Conservation (phyloP, 2,888 invertebrate genomes). For the Acanthococcus lagerstroemiae region DNA sequence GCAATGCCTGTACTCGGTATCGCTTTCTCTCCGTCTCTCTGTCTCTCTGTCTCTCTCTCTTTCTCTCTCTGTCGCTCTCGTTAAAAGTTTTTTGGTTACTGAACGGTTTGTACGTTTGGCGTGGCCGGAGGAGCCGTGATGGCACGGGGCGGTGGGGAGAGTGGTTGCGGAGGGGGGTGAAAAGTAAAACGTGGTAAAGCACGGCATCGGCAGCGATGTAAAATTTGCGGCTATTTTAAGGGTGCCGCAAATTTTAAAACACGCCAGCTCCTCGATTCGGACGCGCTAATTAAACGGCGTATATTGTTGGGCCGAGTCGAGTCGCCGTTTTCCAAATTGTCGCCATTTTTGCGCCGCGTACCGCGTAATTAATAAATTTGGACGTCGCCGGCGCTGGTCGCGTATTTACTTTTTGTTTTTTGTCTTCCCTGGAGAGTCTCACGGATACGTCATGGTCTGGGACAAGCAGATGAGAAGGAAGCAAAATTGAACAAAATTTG, state of each 20-base stretch:
- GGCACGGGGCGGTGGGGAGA: not conserved
- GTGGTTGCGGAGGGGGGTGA: not conserved
- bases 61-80: not conserved
- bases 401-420: too few relatives aligned
- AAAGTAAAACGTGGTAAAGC: conserved; percentile 21
- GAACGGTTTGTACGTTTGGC: conserved; percentile 11
- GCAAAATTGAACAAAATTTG: too few relatives aligned
- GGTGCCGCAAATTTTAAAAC: conserved; percentile 20
- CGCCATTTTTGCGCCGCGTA: too few relatives aligned
- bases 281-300: not conserved
- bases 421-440: too few relatives aligned
- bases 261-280: too few relatives aligned
- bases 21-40: not conserved
- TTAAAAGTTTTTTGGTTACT: conserved; percentile 1
- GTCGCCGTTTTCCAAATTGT: too few relatives aligned
- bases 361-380: too few relatives aligned
- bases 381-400: too few relatives aligned
- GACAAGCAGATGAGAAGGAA: too few relatives aligned
- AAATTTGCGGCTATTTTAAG: conserved; percentile 27
- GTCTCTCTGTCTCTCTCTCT: not conserved
- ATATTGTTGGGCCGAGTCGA: too few relatives aligned
- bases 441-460: too few relatives aligned
- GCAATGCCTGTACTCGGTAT: conserved; percentile 7
- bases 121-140: not conserved
- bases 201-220: conserved; percentile 8